phyloP scores from a whole-genome alignment of 2,113 vertebrate species.

The Microcebus lehilahytsara region DNA sequence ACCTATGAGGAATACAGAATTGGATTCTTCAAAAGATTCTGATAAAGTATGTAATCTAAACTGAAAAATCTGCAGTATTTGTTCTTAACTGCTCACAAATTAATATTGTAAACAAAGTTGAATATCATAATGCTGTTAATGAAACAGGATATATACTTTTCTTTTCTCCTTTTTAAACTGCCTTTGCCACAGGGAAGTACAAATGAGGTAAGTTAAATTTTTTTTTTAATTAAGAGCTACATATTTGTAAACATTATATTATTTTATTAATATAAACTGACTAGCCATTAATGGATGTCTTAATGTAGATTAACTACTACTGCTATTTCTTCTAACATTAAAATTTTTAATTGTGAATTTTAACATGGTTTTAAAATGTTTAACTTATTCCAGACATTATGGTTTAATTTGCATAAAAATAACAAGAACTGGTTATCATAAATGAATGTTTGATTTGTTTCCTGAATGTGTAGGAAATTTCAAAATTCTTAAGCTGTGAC shows the following conservation, averaged over 20 bases:
- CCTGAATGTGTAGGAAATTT: background rate
- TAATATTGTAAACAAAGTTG: constrained; percentile 43
- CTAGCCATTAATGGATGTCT: constrained; percentile 5
- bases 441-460: constrained; percentile 26
- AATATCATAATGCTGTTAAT: background rate
- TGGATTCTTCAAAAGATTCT: constrained; percentile 36
- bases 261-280: constrained; percentile 13
- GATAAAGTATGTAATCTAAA: constrained; percentile 33
- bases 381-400: constrained; percentile 27
- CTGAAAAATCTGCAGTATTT: constrained; percentile 30
- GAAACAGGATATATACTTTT: constrained; percentile 64
- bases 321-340: background rate
- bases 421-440: background rate
- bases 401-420: constrained; percentile 21
- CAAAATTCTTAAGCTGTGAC: background rate
- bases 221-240: constrained; percentile 55
- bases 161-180: constrained; percentile 73
- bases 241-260: constrained; percentile 42
- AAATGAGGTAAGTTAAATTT: constrained; percentile 92
- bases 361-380: background rate
- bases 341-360: constrained; percentile 44
- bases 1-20: background rate
- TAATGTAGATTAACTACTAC: constrained; percentile 6
- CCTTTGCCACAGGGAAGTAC: constrained; percentile 94
- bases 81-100: constrained; percentile 42